phyloP scores from a whole-genome alignment of 2,797 vertebrate species.

The Chanos chanos region DNA sequence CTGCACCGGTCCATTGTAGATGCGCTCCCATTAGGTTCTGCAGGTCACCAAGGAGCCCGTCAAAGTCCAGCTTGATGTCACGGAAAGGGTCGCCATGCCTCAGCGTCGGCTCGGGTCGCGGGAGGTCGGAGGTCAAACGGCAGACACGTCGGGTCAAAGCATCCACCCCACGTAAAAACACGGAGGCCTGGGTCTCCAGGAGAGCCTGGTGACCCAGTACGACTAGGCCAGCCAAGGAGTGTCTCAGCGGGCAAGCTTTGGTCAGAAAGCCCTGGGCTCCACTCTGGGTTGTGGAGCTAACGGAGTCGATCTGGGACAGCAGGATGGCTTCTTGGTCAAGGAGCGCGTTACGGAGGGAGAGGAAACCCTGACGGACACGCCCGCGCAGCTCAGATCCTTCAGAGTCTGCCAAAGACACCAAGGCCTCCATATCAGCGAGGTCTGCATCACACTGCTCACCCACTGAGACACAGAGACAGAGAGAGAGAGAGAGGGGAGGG shows the following conservation, averaged over 20 bases:
- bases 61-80: not conserved
- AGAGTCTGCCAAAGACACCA: not conserved
- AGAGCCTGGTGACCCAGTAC: conserved; percentile 9
- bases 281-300: not conserved
- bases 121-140: not conserved
- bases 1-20: not conserved
- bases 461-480: conserved; percentile 12
- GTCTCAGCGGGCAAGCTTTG: not conserved
- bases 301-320: not conserved
- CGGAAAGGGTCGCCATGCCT: not conserved
- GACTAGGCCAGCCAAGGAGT: conserved; percentile 7
- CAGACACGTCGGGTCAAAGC: not conserved
- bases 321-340: not conserved
- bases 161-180: conserved; percentile 5
- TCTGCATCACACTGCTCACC: conserved; percentile 13
- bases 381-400: not conserved
- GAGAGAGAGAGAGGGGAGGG: too few species aligned
- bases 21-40: not conserved
- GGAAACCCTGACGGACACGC: not conserved
- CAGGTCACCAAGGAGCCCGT: not conserved
- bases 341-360: conserved; percentile 2
- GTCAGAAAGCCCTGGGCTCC: not conserved
- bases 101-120: not conserved
- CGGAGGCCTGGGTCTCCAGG: conserved; percentile 4
- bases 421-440: not conserved